Percentiles rank a stretch among this genome's conserved stretches.
phyloP scores from a whole-genome alignment of 2,113 vertebrate genomes.

The Brachyhypopomus occidentalis region DNA sequence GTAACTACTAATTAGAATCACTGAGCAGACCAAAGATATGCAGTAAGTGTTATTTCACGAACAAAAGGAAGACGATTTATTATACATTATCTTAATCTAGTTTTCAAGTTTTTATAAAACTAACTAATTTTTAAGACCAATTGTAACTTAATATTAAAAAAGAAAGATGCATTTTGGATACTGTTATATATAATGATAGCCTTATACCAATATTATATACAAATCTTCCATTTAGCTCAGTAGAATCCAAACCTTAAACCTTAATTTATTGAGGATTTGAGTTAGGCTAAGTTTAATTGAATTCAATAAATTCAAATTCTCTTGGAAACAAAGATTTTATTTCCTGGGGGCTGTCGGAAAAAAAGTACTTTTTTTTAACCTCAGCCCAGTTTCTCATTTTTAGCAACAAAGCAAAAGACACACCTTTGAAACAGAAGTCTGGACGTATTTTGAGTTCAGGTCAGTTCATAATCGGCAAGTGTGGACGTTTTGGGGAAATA shows the following conservation, averaged over 20 bases:
- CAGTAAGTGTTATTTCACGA: constrained; percentile 24
- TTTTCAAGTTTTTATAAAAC: background rate
- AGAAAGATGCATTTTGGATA: background rate
- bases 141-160: background rate
- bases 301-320: background rate
- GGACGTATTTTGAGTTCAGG: constrained; percentile 7
- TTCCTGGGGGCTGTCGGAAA: background rate
- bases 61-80: background rate
- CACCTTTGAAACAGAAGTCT: background rate
- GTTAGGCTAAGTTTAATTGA: background rate
- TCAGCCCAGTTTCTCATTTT: constrained; percentile 6
- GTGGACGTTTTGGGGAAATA: constrained; percentile 53
- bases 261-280: background rate
- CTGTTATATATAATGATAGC: background rate
- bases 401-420: background rate
- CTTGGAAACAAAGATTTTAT: background rate
- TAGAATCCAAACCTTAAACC: background rate
- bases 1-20: background rate
- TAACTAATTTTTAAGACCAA: background rate
- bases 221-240: too few species aligned
- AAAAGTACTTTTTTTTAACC: background rate
- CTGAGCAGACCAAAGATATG: background rate
- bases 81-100: background rate
- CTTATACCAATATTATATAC: background rate
- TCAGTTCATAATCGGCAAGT: constrained; percentile 35